phyloP scores from a whole-genome alignment of 2,888 invertebrate species.

The Nasonovia ribisnigri region DNA sequence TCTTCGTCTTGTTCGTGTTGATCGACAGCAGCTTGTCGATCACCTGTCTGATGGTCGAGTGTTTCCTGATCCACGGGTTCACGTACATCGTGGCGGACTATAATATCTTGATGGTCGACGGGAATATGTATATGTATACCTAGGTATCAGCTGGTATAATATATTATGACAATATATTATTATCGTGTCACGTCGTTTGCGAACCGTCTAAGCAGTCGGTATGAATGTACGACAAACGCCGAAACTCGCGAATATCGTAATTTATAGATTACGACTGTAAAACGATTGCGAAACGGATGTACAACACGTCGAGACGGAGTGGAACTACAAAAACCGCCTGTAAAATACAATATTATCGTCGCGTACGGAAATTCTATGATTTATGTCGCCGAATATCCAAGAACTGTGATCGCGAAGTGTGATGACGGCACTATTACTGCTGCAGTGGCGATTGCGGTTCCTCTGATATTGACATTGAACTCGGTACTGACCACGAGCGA shows the following conservation, averaged over 20 bases:
- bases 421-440: not conserved
- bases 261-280: no score
- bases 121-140: no score
- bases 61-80: constrained; percentile 69
- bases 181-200: not conserved
- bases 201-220: no score
- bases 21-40: constrained; percentile 68
- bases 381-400: constrained; percentile 47
- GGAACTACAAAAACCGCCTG: no score
- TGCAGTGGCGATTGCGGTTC: constrained; percentile 18
- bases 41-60: constrained; percentile 68
- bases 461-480: constrained; percentile 65
- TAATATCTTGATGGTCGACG: no score
- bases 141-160: not conserved
- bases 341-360: no score
- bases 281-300: not conserved
- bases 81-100: constrained; percentile 69
- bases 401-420: constrained; percentile 21
- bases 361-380: constrained; percentile 27
- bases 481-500: constrained; percentile 58
- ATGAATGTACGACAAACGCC: not conserved
- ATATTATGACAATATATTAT: not conserved
- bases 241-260: not conserved
- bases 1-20: constrained; percentile 67
- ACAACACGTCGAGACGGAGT: no score